A percentile compares a stretch with the other conserved stretches of the same genome.
phyloP scores from a whole-genome alignment of 2,888 invertebrate genomes.

The Drosophila picticornis region DNA sequence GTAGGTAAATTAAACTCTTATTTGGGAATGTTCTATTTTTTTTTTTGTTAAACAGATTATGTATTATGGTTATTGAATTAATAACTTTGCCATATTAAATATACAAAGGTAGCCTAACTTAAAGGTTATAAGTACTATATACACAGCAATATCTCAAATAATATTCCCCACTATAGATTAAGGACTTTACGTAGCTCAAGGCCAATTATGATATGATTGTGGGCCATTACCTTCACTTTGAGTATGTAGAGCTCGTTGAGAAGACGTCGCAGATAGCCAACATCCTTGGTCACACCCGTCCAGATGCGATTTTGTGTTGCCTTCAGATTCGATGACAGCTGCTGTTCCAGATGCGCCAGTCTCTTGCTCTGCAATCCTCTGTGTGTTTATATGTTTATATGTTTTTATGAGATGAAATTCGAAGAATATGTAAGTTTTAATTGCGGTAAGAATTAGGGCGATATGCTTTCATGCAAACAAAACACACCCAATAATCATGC shows the following conservation, averaged over 20 bases:
- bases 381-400: conserved; percentile 43
- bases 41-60: not conserved
- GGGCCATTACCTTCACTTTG: conserved; percentile 89
- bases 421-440: conserved; percentile 14
- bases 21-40: not conserved
- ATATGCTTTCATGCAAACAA: conserved; percentile 46
- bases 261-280: conserved; percentile 90
- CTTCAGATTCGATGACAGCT: conserved; percentile 91
- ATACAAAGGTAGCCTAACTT: not conserved
- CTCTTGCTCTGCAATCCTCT: conserved; percentile 88
- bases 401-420: conserved; percentile 17
- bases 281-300: conserved; percentile 91
- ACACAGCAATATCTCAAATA: not conserved
- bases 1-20: not conserved
- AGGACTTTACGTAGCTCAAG: conserved; percentile 9
- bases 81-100: not conserved
- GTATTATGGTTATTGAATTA: not conserved
- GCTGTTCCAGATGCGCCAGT: conserved; percentile 90
- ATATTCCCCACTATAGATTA: conserved; percentile 6
- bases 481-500: conserved; percentile 40
- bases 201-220: conserved; percentile 24
- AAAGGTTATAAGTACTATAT: not conserved
- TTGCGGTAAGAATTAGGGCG: conserved; percentile 14
- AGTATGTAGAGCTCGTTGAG: conserved; percentile 93
- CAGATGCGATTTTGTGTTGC: conserved; percentile 92